phyloP scores from a whole-genome alignment of 2,113 vertebrate genomes.

The Tretioscincus oriximinensis region DNA sequence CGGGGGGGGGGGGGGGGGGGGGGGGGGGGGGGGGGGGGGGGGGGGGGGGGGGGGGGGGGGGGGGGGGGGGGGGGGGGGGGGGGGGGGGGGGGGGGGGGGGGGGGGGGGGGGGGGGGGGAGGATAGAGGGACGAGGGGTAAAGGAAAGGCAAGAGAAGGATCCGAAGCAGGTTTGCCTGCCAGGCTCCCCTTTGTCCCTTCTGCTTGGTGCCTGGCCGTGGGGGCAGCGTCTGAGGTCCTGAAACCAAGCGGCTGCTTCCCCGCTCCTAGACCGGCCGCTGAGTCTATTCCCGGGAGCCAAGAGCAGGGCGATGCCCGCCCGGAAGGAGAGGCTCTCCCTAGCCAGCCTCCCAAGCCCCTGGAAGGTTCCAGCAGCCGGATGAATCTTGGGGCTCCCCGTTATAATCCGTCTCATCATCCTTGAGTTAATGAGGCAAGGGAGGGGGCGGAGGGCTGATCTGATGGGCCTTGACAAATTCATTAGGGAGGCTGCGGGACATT shows the following conservation, averaged over 20 bases:
- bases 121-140: too few species aligned
- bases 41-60: too few species aligned
- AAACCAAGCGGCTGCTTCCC: constrained; percentile 66
- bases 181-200: constrained; percentile 76
- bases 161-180: constrained; percentile 70
- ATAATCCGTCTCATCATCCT: constrained; percentile 81
- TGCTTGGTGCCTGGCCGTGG: constrained; percentile 71
- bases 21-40: too few species aligned
- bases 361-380: constrained; percentile 74
- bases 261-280: not conserved
- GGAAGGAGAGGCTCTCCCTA: constrained; percentile 61
- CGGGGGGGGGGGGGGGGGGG: constrained; percentile 9
- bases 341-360: constrained; percentile 76
- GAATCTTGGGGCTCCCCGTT: constrained; percentile 79
- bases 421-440: constrained; percentile 82
- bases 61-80: too few species aligned
- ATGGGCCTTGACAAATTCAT: constrained; percentile 82
- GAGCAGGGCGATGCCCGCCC: constrained; percentile 12
- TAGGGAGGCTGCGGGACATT: constrained; percentile 81
- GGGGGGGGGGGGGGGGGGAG: too few species aligned
- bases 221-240: constrained; percentile 66
- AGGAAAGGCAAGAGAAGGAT: too few species aligned
- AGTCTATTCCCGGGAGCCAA: constrained; percentile 62
- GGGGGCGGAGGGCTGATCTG: constrained; percentile 71
- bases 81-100: too few species aligned